phyloP scores from a whole-genome alignment of 2,113 vertebrate genomes.

The Thalassarche chlororhynchos region DNA sequence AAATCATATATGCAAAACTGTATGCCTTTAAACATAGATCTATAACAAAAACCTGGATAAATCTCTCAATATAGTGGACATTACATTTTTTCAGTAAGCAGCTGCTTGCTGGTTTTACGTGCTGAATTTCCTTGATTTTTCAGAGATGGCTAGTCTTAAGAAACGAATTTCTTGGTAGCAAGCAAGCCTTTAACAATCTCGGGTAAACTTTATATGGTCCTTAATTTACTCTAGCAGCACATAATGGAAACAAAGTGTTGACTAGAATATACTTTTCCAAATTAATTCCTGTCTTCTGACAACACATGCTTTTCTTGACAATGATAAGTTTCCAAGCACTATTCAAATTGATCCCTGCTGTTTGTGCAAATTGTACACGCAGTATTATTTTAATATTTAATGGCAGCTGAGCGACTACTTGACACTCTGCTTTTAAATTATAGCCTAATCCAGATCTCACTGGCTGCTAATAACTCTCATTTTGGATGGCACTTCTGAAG shows the following conservation, averaged over 20 bases:
- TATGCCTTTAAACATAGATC: neutral
- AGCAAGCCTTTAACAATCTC: neutral
- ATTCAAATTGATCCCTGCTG: neutral
- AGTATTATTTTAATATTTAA: neutral
- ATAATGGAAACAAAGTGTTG: neutral
- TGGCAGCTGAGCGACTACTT: neutral
- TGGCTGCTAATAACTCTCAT: neutral
- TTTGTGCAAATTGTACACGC: neutral
- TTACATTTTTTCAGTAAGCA: neutral
- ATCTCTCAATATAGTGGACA: neutral
- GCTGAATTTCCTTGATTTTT: neutral
- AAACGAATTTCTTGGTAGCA: slow-evolving; percentile 2
- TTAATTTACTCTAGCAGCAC: neutral
- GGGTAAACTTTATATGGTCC: neutral
- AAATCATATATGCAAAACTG: neutral
- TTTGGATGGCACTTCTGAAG: neutral
- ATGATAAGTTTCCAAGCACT: neutral
- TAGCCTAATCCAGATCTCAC: neutral
- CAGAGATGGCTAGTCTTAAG: neutral
- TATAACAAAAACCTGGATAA: neutral
- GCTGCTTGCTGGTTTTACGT: neutral
- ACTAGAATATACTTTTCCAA: neutral
- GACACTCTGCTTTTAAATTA: neutral
- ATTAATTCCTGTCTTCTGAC: neutral
- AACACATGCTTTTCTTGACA: neutral